These are phyloP conservation scores for Ceriagrion tenellum DNA, from an alignment of 2,888 invertebrate genomes.

Conservation along the genomic window DNA sequence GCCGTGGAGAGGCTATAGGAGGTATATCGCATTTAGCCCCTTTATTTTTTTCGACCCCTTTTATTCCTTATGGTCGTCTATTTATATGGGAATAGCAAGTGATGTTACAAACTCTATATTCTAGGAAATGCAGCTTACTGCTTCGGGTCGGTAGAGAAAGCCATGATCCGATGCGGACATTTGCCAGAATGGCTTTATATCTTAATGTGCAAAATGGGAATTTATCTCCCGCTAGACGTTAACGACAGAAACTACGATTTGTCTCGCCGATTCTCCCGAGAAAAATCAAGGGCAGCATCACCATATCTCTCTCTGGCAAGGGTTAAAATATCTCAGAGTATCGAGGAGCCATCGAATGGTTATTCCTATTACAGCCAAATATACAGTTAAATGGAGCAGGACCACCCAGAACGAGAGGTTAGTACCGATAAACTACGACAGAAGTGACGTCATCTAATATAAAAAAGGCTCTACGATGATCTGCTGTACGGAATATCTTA, in stretches of 20 bases:
- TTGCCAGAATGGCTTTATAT: background rate
- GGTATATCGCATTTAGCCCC: background rate
- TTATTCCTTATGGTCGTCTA: background rate
- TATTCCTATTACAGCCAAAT: too few relatives aligned
- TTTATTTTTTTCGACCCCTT: background rate
- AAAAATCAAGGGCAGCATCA: background rate
- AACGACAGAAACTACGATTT: background rate
- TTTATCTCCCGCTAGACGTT: background rate
- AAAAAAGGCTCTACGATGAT: too few relatives aligned
- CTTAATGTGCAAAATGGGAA: background rate
- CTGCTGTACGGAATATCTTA: too few relatives aligned
- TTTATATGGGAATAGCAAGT: constrained; percentile 36
- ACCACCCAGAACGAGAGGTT: too few relatives aligned
- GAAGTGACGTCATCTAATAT: too few relatives aligned
- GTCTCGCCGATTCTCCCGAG: background rate
- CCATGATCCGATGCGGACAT: background rate
- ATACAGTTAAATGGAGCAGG: too few relatives aligned
- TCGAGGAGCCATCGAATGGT: too few relatives aligned
- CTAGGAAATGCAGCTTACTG: background rate
- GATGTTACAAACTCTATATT: background rate
- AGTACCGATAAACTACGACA: too few relatives aligned
- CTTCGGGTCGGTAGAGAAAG: background rate
- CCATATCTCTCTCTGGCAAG: background rate
- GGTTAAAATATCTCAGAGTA: too few relatives aligned
- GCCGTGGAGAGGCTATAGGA: background rate